Conservation (phyloP, 2,797 vertebrate species). For the Periparus ater region DNA sequence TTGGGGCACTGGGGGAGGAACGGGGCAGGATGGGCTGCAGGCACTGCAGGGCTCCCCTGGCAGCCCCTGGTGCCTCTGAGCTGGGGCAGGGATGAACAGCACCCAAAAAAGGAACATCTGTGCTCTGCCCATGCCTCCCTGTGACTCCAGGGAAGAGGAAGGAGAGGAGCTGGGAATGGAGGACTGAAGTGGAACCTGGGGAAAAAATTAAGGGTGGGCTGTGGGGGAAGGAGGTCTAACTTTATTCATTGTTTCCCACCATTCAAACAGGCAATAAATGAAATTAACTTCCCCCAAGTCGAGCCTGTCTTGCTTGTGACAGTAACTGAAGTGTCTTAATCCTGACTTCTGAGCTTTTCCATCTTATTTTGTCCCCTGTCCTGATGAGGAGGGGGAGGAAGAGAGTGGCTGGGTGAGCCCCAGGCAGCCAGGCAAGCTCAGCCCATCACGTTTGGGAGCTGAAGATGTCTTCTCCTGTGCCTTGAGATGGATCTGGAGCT, state of each 20-base stretch:
- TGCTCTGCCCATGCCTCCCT: neutral
- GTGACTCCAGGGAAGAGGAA: too few relatives aligned
- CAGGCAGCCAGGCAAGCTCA: neutral
- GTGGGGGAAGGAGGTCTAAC: neutral
- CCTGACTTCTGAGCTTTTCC: neutral
- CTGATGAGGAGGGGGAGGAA: neutral
- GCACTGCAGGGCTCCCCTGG: neutral
- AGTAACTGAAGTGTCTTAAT: neutral
- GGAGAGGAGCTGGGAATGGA: neutral
- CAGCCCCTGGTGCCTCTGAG: fast-evolving
- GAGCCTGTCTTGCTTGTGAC: neutral
- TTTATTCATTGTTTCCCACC: neutral
- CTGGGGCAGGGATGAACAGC: neutral
- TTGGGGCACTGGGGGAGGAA: neutral
- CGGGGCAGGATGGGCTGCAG: neutral
- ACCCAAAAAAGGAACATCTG: fast-evolving
- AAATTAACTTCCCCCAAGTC: neutral
- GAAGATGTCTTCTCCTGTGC: neutral
- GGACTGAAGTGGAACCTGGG: neutral
- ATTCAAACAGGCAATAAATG: neutral
- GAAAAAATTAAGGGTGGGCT: neutral
- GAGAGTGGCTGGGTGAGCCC: neutral
- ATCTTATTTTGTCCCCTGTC: neutral
- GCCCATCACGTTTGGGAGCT: neutral
- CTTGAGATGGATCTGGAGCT: neutral